Conservation (phyloP, 2,888 invertebrate species). For the Andrena dorsata region DNA sequence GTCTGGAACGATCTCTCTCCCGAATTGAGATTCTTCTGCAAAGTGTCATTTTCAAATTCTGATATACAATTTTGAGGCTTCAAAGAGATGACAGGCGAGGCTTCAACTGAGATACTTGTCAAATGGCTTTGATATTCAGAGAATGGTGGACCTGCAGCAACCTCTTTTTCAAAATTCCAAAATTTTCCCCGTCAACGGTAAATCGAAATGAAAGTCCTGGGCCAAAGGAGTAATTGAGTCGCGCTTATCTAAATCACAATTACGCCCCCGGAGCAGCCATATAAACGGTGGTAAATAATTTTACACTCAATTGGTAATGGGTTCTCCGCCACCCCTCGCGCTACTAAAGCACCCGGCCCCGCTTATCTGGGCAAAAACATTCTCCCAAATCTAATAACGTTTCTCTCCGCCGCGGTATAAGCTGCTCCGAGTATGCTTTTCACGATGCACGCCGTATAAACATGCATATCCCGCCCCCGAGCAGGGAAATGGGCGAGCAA, state of each 20-base stretch:
- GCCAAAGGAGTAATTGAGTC: too few relatives aligned
- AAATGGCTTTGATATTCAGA: too few relatives aligned
- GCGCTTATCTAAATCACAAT: too few relatives aligned
- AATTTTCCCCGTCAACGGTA: too few relatives aligned
- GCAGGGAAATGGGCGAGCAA: conserved; percentile 62
- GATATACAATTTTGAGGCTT: too few relatives aligned
- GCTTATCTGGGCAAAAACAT: conserved; percentile 18
- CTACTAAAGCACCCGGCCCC: conserved; percentile 1
- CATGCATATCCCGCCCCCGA: conserved; percentile 49
- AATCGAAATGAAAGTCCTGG: too few relatives aligned
- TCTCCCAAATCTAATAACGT: conserved; percentile 31
- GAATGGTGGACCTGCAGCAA: too few relatives aligned
- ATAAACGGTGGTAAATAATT: too few relatives aligned
- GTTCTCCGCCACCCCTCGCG: background rate
- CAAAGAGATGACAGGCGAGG: background rate
- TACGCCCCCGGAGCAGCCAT: too few relatives aligned
- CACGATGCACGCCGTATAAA: conserved; percentile 57
- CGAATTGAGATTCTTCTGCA: background rate
- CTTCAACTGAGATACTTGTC: too few relatives aligned
- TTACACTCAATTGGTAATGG: conserved; percentile 4
- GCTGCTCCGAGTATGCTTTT: conserved; percentile 47
- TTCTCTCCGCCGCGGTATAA: conserved; percentile 21
- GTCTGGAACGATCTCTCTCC: background rate
- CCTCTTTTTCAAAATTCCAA: too few relatives aligned
- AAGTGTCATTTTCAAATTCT: background rate